Base-by-base conservation (phyloP, 1,140 invertebrate species). In the Stenopsyche tienmushanensis region DNA sequence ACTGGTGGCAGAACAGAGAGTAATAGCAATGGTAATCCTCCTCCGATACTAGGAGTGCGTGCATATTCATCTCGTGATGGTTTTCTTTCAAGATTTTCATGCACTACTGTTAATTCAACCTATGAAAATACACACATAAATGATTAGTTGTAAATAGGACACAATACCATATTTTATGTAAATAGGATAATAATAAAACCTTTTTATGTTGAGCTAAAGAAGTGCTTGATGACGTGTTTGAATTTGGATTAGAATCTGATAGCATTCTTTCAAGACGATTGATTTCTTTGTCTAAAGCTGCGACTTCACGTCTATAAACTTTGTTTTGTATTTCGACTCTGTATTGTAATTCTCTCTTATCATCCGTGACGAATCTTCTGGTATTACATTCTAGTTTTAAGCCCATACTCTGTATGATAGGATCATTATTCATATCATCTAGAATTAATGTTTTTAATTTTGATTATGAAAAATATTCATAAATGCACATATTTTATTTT, bases 271-370 rank as follows among this genome's bases (percentile, higher is more conserved):
- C 90, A 64, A 95, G 78, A 63, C 88, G 84, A 17, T 82, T 82
- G 34, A 94, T 89, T 78, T 95, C 91, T 52, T 86, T 83, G 73
- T 94, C 91, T 47, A 94, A 76, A 62, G 89, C 87, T 23, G 88
- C 84, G 49, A 96, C 84, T 76, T 96, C 91, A 71, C 88, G 83
- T 71, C 89, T 89, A 75, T 94, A 95, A 1, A 94, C 92, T 69
- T 89, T 86, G 75, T 97, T 96, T 77, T 95, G 93, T 45, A 95
- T 91, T 77, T 96, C 92, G 1, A 93, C 90, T 52, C 93, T 83
- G 76, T 92, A 93, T 70, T 90, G 86, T 18, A 91, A 72, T 73
- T 97, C 93, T 70, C 89, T 84, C 42, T 81, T 84, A 71, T 90
- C 88, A 64, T 90, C 87, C 3, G 82, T 84, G 1, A 89, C 84